Percentiles rank a stretch among this genome's conserved stretches.
These are phyloP conservation scores for Budorcas taxicolor DNA, from an alignment of 2,113 vertebrate species.

Conservation along the genomic window DNA sequence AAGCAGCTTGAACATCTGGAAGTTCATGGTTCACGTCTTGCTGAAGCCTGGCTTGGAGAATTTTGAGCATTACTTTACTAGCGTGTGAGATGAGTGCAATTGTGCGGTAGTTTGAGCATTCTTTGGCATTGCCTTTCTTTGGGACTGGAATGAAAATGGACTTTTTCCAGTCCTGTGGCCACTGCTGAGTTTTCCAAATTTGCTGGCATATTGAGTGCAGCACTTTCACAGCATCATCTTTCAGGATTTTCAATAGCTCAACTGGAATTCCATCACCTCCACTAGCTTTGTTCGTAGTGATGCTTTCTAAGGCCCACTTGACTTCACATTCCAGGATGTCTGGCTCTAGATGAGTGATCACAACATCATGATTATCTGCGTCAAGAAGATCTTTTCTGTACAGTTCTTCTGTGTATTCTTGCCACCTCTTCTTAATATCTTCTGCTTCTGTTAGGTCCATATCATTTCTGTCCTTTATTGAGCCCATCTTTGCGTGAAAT, in stretches of 20 bases:
- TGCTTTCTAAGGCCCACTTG: not conserved
- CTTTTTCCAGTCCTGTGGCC: not conserved
- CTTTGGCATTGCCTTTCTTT: not conserved
- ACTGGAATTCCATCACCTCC: not conserved
- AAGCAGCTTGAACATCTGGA: not conserved
- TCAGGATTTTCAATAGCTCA: not conserved
- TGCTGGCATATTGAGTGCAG: not conserved
- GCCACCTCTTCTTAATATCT: not conserved
- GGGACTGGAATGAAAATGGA: not conserved
- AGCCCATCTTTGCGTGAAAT: not conserved
- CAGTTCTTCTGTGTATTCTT: not conserved
- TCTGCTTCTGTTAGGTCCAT: not conserved
- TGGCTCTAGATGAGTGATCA: not conserved
- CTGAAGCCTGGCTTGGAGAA: not conserved
- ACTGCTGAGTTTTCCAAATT: not conserved
- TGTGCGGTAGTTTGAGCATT: not conserved
- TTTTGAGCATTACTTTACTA: not conserved
- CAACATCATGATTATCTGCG: not conserved
- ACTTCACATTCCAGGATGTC: not conserved
- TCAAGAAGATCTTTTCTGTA: not conserved
- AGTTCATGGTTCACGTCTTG: not conserved
- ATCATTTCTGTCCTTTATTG: not conserved
- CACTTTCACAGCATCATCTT: not conserved
- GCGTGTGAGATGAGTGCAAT: not conserved
- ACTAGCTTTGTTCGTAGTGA: not conserved